Percentiles rank a stretch among this genome's conserved stretches.
Conservation (phyloP, 1,140 invertebrate species). For the Magallana ariakensis region DNA sequence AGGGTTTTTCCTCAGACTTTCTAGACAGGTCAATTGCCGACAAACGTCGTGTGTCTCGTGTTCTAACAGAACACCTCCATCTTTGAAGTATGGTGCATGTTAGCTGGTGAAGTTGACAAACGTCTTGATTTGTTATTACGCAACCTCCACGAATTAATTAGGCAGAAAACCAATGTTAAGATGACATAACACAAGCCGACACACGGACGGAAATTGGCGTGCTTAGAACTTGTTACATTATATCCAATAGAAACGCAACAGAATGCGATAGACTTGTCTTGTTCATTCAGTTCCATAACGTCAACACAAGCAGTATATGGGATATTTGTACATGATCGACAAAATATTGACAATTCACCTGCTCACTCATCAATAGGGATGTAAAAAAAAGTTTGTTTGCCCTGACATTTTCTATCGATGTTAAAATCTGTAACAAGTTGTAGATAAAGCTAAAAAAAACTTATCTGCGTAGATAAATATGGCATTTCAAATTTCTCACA, state of each 20-base stretch:
- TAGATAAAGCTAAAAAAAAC: too few relatives aligned
- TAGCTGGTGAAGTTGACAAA: slow-evolving; percentile 1
- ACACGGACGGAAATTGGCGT: not conserved
- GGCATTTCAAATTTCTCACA: too few relatives aligned
- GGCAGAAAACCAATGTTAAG: not conserved
- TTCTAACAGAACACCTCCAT: not conserved
- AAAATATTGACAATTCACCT: too few relatives aligned
- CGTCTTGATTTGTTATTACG: slow-evolving; percentile 4
- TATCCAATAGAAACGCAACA: not conserved
- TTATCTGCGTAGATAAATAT: too few relatives aligned
- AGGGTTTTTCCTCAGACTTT: not conserved
- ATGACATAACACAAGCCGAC: not conserved
- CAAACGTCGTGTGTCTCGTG: not conserved
- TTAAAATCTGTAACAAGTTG: too few relatives aligned
- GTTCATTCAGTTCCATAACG: too few relatives aligned
- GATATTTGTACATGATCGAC: too few relatives aligned
- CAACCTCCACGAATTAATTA: not conserved
- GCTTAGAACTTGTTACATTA: not conserved
- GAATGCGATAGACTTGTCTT: too few relatives aligned
- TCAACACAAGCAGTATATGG: too few relatives aligned
- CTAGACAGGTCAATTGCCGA: slow-evolving; percentile 5
- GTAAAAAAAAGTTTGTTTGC: too few relatives aligned
- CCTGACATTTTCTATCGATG: too few relatives aligned
- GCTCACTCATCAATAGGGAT: too few relatives aligned
- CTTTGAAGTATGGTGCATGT: not conserved